Conservation (phyloP, 1,140 invertebrate genomes). For the Helicoverpa armigera region DNA sequence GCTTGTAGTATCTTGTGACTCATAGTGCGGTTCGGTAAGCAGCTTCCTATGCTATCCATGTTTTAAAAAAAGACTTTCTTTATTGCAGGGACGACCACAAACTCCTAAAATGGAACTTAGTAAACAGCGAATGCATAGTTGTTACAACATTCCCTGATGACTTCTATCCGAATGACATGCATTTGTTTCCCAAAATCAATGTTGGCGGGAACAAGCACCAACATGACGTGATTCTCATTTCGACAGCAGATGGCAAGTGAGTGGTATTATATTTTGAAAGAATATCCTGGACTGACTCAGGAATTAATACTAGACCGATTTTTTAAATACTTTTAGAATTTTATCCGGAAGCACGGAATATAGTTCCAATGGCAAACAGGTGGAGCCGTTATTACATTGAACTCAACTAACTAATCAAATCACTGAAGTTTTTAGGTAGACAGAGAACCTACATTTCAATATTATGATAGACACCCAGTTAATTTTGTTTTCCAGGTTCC, state of each 20-base stretch:
- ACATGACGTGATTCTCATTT: conserved; percentile 94
- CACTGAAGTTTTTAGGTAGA: no score
- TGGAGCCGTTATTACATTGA: no score
- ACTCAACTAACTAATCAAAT: no score
- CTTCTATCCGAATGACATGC: conserved; percentile 95
- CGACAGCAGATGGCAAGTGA: conserved; percentile 94
- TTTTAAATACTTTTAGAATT: no score
- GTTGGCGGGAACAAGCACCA: conserved; percentile 89
- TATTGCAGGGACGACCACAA: conserved; percentile 95
- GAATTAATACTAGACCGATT: no score
- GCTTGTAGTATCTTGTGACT: background rate
- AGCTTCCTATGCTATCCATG: no score
- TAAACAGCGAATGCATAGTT: conserved; percentile 91
- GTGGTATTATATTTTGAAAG: conserved; percentile 56
- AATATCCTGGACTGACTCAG: no score
- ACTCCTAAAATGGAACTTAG: conserved; percentile 95
- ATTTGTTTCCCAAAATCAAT: conserved; percentile 90
- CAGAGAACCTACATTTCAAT: no score
- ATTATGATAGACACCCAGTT: no score
- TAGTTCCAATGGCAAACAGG: no score
- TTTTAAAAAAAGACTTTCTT: background rate
- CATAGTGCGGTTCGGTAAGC: background rate
- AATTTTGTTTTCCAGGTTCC: conserved; percentile 91
- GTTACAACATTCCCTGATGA: conserved; percentile 93
- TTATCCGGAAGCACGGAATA: background rate